phyloP scores from a whole-genome alignment of 2,888 invertebrate genomes.

The Ectropis crepuscularia region DNA sequence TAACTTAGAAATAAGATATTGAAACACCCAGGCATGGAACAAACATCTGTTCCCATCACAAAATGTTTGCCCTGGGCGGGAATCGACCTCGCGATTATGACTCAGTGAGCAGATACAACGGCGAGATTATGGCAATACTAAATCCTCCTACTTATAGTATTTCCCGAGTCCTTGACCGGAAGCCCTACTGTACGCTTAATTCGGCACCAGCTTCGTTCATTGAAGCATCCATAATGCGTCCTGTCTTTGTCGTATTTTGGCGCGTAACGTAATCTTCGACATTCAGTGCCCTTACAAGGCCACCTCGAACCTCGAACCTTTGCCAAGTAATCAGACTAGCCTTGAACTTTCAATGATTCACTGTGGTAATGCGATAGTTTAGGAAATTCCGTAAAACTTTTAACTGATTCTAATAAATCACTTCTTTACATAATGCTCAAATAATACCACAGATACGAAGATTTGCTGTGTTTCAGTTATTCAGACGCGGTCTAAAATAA shows the following conservation, averaged over 20 bases:
- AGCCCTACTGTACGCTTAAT: slow-evolving; percentile 2
- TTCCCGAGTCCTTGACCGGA: slow-evolving; percentile 5
- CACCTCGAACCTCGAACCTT: neutral
- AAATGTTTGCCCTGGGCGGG: too few species aligned
- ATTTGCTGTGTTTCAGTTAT: too few species aligned
- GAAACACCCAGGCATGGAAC: too few species aligned
- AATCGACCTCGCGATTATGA: too few species aligned
- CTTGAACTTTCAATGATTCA: neutral
- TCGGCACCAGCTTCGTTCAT: slow-evolving; percentile 3
- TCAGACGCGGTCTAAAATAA: too few species aligned
- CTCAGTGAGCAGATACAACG: neutral
- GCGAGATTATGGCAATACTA: neutral
- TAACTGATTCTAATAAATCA: too few species aligned
- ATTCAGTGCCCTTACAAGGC: neutral
- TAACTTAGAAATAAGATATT: too few species aligned
- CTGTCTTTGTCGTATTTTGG: slow-evolving; percentile 5
- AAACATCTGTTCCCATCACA: too few species aligned
- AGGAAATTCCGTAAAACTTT: too few species aligned
- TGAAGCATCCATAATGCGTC: slow-evolving; percentile 11
- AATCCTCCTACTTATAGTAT: neutral
- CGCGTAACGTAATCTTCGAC: neutral
- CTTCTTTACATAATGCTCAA: too few species aligned
- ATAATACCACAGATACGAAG: too few species aligned
- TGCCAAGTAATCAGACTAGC: neutral
- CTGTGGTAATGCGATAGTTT: too few species aligned